Conservation (phyloP, 1,140 invertebrate genomes). For the Zaprionus ornatus region DNA sequence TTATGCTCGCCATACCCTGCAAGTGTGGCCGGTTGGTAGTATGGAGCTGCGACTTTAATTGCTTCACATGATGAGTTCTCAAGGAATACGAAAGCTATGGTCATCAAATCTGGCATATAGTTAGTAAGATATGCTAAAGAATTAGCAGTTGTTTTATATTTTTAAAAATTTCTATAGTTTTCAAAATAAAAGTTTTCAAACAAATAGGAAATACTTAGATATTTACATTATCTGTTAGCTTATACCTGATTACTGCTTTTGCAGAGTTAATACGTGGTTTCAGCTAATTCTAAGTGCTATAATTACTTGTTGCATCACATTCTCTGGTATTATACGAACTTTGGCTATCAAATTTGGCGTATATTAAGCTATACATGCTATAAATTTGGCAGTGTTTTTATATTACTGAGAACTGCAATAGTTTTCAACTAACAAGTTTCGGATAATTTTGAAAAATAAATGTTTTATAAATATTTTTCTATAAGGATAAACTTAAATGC, state of each 20-base stretch:
- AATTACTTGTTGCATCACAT: too few relatives aligned
- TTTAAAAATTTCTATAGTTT: background rate
- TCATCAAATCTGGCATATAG: background rate
- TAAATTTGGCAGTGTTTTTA: background rate
- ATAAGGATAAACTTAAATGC: too few relatives aligned
- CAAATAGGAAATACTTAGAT: too few relatives aligned
- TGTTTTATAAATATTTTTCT: too few relatives aligned
- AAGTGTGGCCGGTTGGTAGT: background rate
- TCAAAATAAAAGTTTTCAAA: background rate
- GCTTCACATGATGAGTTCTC: background rate
- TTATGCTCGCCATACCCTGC: background rate
- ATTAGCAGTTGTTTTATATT: background rate
- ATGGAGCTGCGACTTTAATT: background rate
- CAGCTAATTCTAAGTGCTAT: too few relatives aligned
- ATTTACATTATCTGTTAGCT: background rate
- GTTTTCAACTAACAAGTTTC: background rate
- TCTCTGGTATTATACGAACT: background rate
- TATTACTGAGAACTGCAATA: background rate
- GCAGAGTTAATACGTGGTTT: too few relatives aligned
- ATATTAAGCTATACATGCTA: background rate
- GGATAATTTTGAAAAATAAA: background rate
- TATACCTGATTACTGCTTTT: too few relatives aligned
- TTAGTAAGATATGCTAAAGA: background rate
- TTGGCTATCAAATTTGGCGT: background rate
- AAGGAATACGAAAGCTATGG: background rate